Evolutionary conservation across 2,113 vertebrate species (phyloP).

Genomic region (Semicossyphus pulcher): DNA sequence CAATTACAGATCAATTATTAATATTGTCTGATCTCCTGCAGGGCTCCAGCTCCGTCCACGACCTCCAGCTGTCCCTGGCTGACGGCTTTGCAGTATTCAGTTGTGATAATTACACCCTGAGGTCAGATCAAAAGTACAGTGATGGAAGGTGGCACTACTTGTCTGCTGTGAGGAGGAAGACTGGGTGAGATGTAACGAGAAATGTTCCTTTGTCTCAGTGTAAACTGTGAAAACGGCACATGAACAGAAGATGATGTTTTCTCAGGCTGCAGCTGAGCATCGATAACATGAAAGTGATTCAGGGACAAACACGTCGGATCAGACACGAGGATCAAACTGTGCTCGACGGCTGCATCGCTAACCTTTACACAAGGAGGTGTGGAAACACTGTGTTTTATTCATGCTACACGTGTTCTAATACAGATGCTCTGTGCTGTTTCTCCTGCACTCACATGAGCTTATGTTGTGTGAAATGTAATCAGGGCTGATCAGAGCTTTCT

Average conservation of each 20-base stretch:
- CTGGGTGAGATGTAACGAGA: slow-evolving; percentile 80
- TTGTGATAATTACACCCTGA: slow-evolving; percentile 71
- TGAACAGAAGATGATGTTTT: slow-evolving; percentile 18
- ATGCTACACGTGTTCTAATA: no score
- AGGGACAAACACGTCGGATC: neutral
- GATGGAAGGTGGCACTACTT: slow-evolving; percentile 89
- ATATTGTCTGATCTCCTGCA: slow-evolving; percentile 15
- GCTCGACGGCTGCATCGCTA: slow-evolving; percentile 87
- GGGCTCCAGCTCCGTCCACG: slow-evolving; percentile 20
- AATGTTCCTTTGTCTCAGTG: neutral
- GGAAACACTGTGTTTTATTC: neutral
- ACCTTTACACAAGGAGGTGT: slow-evolving; percentile 88
- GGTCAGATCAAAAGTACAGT: slow-evolving; percentile 79
- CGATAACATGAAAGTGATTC: slow-evolving; percentile 56
- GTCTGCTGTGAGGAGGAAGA: slow-evolving; percentile 72
- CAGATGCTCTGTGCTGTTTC: neutral
- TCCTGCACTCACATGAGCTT: neutral
- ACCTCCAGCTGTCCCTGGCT: slow-evolving; percentile 82
- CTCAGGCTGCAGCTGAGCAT: slow-evolving; percentile 67
- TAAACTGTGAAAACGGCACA: neutral
- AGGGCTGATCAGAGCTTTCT: slow-evolving; percentile 52
- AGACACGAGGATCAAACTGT: neutral
- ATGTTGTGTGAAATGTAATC: slow-evolving; percentile 1
- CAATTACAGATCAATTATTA: neutral
- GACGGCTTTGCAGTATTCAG: slow-evolving; percentile 81